Conservation (phyloP, 2,888 invertebrate species). For the Lacanobia wlatinum region DNA sequence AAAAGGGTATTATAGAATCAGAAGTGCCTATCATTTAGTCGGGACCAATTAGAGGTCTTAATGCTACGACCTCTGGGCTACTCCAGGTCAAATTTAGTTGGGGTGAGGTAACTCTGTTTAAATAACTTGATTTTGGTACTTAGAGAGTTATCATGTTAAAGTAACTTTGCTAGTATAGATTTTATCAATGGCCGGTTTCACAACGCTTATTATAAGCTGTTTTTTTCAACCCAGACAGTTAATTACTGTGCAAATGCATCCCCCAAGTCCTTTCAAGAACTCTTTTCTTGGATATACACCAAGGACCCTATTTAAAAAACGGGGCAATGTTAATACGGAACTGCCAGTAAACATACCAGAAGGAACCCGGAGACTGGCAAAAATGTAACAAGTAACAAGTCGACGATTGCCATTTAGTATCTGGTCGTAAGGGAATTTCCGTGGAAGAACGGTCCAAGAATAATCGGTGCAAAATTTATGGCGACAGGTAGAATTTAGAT, state of each 20-base stretch:
- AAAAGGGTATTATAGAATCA: slow-evolving; percentile 27
- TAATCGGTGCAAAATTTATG: slow-evolving; percentile 35
- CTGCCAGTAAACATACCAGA: neutral
- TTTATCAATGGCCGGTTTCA: neutral
- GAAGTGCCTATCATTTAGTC: slow-evolving; percentile 17
- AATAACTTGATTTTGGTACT: slow-evolving; percentile 29
- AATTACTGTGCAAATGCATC: too few species aligned
- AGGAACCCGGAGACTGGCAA: neutral
- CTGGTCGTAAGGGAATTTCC: neutral
- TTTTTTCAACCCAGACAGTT: too few species aligned
- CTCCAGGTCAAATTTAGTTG: slow-evolving; percentile 35
- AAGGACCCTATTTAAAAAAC: neutral
- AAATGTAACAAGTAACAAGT: neutral
- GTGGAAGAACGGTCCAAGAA: slow-evolving; percentile 9
- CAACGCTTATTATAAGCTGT: neutral
- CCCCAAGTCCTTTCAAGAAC: neutral
- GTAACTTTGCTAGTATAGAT: neutral
- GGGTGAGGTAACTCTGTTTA: slow-evolving; percentile 12
- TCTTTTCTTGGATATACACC: neutral
- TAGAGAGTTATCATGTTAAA: neutral
- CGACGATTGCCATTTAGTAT: neutral
- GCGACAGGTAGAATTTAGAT: slow-evolving; percentile 43
- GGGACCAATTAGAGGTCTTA: slow-evolving; percentile 52
- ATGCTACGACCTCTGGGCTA: slow-evolving; percentile 7
- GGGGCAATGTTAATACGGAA: neutral